Evolutionary conservation across 2,888 invertebrate genomes (phyloP), one percentile per base, ranked within the genome.

Genomic region (Agrotis ipsilon): DNA sequence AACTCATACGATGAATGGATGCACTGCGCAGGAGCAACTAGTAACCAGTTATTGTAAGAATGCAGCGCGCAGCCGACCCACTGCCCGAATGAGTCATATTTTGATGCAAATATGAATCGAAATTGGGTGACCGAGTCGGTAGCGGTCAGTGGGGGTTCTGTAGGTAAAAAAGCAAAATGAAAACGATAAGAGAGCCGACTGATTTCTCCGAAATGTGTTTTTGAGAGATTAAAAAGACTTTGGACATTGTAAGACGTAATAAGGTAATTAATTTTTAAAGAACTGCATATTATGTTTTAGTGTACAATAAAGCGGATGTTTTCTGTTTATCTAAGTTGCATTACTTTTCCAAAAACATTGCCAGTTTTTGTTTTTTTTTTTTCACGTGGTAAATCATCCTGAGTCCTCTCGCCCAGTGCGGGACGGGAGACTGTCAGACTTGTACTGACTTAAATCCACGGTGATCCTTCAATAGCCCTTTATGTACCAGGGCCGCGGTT

Each of bases 81-180:
- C 86, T 93, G 92, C 85, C 92, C 92, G 88, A 91, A 87, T 93
- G 93, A 93, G 86, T 92, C 93, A 92, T 87, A 83, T 70, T 72
- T 77, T 78, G 72, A 82, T 82, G 77, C 66, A 67, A 61, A 78
- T 69, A 73, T 72, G 32, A 64, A 57, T 68, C 49, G 54, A 24
- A 76, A 59, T 75, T 72, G 69, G 63, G 67, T 63, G 74, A 81
- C 48, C 45, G 21, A 52, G 21, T 61, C 58, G 24, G 43, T 24
- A 61, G 62, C 55, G 18, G 19, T 57, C 19, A 13, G 24, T 27
- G 19, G 11, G 46, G 70, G 80, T 64, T 71, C 77, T 61, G 72
- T 72, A 72, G 62, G 9, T n/a, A 32, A 45, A 45, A 48, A 45
- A 49, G 3, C 4, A 18, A 32, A 43, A 39, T 18, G 11, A 32